Evolutionary conservation across 2,888 invertebrate species (phyloP), one percentile per base, ranked within the genome.

Genomic region (Quadroppia sp.): DNA sequence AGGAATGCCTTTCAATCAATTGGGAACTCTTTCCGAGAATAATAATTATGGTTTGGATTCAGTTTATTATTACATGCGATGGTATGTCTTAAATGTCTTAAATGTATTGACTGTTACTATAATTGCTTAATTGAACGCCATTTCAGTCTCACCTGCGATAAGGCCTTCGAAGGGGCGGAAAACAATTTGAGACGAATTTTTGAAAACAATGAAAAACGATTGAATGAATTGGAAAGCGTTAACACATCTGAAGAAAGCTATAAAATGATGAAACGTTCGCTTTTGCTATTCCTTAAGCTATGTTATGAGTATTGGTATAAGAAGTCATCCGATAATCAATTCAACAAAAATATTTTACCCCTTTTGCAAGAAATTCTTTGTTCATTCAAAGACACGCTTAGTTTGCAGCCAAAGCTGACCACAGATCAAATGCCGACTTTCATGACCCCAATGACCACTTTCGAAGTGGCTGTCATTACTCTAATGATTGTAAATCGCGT

Each of bases 131-230:
- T 36, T 36, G 9, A 36, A 36, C 59, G 74, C 45, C n/a, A 72
- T 23, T 20, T 9, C 32, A 73, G 50, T 48, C 71, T 71, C 59
- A 64, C 71, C 69, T 70, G 50, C 82, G 85, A 87, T 76, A 86
- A 89, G 79, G 88, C 90, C 48, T 96, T 96, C 85, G 93, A 94
- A 80, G 91, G 94, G 56, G 93, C 94, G 23, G 89, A 90, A 80
- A 91, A 90, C 61, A 96, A 96, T 83, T 84, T 96, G 67, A 87
- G 87, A 73, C 88, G 90, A 80, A 81, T 86, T 59, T 83, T 87
- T 79, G 83, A 85, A 75, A 70, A 20, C 23, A 67, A 67, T 13
- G 40, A 71, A 20, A 50, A 84, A 89, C 80, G 82, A 82, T 77
- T 78, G 72, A 50, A 42, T 64, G 67, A 48, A 40, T 40, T 67